Percentiles rank a stretch among this genome's conserved stretches.
phyloP scores from a whole-genome alignment of 2,113 vertebrate species.

The Tringa solitaria region DNA sequence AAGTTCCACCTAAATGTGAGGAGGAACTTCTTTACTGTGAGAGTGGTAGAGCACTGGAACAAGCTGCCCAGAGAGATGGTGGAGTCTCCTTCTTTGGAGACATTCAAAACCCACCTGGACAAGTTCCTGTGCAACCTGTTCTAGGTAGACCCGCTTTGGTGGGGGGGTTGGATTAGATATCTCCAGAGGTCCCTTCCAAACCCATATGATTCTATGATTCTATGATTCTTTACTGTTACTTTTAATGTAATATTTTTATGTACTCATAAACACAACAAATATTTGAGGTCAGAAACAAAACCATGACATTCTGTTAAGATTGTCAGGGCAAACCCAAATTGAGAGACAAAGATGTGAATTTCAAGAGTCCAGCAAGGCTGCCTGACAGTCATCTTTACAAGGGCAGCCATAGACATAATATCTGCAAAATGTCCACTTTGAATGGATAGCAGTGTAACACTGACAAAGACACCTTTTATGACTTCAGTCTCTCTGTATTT shows the following conservation, averaged over 20 bases:
- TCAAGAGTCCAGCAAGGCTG: not conserved
- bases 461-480: not conserved
- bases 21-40: no score
- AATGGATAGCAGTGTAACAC: not conserved
- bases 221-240: not conserved
- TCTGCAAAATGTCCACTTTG: not conserved
- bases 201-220: no score
- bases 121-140: no score
- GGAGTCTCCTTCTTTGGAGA: no score
- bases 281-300: not conserved
- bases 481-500: not conserved
- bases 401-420: not conserved
- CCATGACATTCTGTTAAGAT: not conserved
- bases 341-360: not conserved
- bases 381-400: not conserved
- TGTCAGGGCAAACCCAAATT: not conserved
- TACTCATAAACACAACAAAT: not conserved
- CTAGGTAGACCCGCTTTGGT: no score
- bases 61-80: no score
- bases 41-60: no score
- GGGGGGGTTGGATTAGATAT: no score
- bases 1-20: no score
- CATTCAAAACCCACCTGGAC: no score
- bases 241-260: not conserved
- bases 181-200: no score